Evolutionary conservation across 2,888 invertebrate genomes (phyloP), one percentile per base, ranked within the genome.

Genomic region (Trypoxylon attenuatum): DNA sequence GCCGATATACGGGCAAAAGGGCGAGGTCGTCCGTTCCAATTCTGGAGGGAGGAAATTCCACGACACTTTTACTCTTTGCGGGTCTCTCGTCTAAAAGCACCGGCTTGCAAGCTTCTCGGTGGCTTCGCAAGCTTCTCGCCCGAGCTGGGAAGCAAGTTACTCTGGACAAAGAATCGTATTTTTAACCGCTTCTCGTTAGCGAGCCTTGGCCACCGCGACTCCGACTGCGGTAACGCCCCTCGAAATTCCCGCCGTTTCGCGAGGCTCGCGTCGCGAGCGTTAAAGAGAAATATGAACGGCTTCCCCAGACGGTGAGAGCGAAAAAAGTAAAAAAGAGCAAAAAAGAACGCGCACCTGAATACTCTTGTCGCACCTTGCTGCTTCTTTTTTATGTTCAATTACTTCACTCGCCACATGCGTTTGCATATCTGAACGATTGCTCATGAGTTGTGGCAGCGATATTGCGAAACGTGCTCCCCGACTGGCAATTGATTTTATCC

Each of bases 141-240:
- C n/a, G n/a, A n/a, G n/a, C n/a, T n/a, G n/a, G n/a, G n/a, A n/a
- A n/a, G n/a, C n/a, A n/a, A n/a, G n/a, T n/a, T n/a, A n/a, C n/a
- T n/a, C n/a, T 54, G 64, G 67, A 78, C 76, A 76, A 77, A 77
- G 77, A 77, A 78, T 67, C 74, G 70, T 77, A 78, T 77, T 77
- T 77, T 77, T 77, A 77, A 78, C 76, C 69, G 64, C 56, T 67
- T 52, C 74, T 62, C 61, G 69, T 67, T 69, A 76, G 70, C 43
- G 57, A 50, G 72, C 55, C 57, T 69, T 52, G 23, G 42, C 47
- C 39, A 8, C 27, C 13, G 25, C n/a, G 25, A 8, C 18, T 18
- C 43, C 27, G 15, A 52, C 10, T 29, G 29, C 18, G 21, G 19
- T 5, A 43, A n/a, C n/a, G n/a, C 21, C 18, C 41, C 42, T 33